Evolutionary conservation across 1,140 invertebrate genomes (phyloP), one percentile per base, ranked within the genome.

Genomic region (Drosophila parabipectinata): DNA sequence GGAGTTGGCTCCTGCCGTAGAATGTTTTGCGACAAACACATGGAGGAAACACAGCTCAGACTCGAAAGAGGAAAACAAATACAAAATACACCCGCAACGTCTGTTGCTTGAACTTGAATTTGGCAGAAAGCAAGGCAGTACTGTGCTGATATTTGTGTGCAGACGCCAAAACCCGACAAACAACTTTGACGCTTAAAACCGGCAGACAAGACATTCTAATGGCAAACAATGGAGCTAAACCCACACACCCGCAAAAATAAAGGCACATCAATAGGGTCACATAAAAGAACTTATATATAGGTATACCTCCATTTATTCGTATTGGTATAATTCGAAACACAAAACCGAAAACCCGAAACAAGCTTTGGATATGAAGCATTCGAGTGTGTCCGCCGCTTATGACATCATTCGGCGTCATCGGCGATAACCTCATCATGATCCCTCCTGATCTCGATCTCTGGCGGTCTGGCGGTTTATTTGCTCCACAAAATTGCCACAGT

Each of bases 331-430:
- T 83, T 82, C 81, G 74, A 81, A 85, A 88, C 83, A 82, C 71
- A 75, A 78, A 84, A 59, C 75, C 52, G 64, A 75, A 77, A 83
- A 59, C 75, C 52, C 56, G 28, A 74, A 81, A 73, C 66, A 76
- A 67, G 72, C 72, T 76, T 75, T 76, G 45, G 50, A 72, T 59
- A 71, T 76, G 28, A 88, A 50, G 79, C 82, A 81, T 68, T 67
- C 79, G 75, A 87, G 75, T 87, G 83, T 87, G 48, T 72, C 82
- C 71, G 67, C 51, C 77, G 45, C 30, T 76, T 85, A 88, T 88
- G 75, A 89, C 83, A 87, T 88, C 83, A 88, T 88, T 69, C 45
- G 74, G 62, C 61, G 68, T 71, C 67, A 85, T 84, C 79, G 58
- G 54, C 59, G 71, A 75, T 74, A 75, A 74, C 72, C 69, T 75